Base-by-base conservation (phyloP, 2,797 vertebrate species). In the Eulemur mongoz region DNA sequence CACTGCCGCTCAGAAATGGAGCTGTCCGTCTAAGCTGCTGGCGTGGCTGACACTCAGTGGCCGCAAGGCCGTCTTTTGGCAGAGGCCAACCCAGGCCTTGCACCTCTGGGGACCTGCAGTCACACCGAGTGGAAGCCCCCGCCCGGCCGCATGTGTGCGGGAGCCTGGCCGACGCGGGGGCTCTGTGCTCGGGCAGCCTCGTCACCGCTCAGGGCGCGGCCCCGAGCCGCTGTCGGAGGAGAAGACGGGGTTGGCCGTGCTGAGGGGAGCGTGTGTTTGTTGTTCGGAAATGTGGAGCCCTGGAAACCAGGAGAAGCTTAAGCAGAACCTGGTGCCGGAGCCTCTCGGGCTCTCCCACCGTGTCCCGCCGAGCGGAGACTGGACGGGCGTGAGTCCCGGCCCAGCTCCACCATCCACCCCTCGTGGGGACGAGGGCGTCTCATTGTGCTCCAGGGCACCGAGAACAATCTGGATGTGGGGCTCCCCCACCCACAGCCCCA, bases 381-480 rank as follows among this genome's bases (percentile, higher is more conserved):
- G 6, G 22, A 27, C 8, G 2, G 4, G 20, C 3, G 9, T 1
- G 11, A 12, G 2, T 48, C 80, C 61, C 32, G 3, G 27, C 40
- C 61, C 15, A 1, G 2, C 30, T 18, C 14, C 23, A 9, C 1
- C 20, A 12, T 14, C 40, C 6, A 4, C 73, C 72, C 75, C 54
- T 7, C 0, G 7, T 5, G 40, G 52, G 59, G 4, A 30, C 8
- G 0, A 20, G 2, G 1, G 22, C 32, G 7, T 15, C 4, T 4
- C 1, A 0, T 13, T 3, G 10, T 25, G n/a, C 38, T 17, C 25
- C 15, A 1, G 25, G 4, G 40, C 14, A 18, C 50, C 12, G 23
- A 0, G 11, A 10, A 25, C 40, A 17, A 0, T 7, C 5, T 43
- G 0, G 3, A 2, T 0, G 3, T 2, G 7, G 15, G 14, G 67